phyloP scores from a whole-genome alignment of 2,797 vertebrate species.

The Acanthurus lineatus region DNA sequence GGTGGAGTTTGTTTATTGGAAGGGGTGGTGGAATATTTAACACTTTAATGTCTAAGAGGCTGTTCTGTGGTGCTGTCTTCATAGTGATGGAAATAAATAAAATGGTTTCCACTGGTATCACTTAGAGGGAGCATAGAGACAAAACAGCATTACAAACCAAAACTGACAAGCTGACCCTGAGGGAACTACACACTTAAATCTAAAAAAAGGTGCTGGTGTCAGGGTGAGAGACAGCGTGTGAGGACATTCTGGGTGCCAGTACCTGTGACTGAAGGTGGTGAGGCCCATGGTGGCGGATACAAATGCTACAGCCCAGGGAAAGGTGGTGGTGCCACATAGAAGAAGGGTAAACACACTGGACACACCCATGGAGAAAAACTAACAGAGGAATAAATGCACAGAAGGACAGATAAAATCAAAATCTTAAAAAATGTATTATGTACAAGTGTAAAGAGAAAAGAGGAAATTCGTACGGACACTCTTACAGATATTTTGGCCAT shows the following conservation, averaged over 20 bases:
- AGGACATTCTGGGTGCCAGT: slow-evolving; percentile 15
- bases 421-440: background rate
- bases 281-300: slow-evolving; percentile 93
- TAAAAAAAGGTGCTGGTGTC: background rate
- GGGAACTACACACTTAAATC: slow-evolving; percentile 11
- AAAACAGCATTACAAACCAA: slow-evolving; percentile 1
- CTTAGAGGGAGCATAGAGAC: background rate
- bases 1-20: background rate
- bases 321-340: slow-evolving; percentile 92
- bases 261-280: slow-evolving; percentile 98
- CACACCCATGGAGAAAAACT: slow-evolving; percentile 94
- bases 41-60: background rate
- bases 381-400: slow-evolving; percentile 44
- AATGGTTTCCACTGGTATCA: slow-evolving; percentile 7
- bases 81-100: slow-evolving; percentile 15
- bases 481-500: background rate
- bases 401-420: slow-evolving; percentile 31
- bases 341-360: slow-evolving; percentile 93
- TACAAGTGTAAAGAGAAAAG: background rate
- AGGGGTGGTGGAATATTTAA: background rate
- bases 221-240: background rate
- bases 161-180: background rate
- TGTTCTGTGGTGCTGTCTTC: background rate
- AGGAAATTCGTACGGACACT: background rate
- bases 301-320: slow-evolving; percentile 90